phyloP scores from a whole-genome alignment of 2,888 invertebrate species.

The Lymantria dispar region DNA sequence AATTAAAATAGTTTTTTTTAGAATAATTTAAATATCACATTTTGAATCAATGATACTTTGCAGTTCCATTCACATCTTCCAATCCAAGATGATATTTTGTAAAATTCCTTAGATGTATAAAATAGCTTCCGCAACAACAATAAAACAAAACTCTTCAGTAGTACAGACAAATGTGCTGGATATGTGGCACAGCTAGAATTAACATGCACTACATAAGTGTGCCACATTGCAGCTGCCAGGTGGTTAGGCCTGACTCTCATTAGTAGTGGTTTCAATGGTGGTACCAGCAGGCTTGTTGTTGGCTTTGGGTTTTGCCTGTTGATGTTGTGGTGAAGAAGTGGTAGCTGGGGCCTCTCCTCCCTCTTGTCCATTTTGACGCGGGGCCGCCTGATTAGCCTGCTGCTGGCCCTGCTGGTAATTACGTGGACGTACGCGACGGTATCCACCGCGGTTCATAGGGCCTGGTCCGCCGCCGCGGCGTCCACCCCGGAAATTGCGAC shows the following conservation, averaged over 20 bases:
- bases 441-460: conserved; percentile 70
- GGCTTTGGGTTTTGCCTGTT: conserved; percentile 59
- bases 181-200: conserved; percentile 62
- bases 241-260: conserved; percentile 77
- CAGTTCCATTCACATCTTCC: conserved; percentile 58
- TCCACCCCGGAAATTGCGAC: conserved; percentile 88
- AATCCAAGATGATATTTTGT: conserved; percentile 36
- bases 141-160: conserved; percentile 62
- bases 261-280: conserved; percentile 72
- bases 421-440: conserved; percentile 67
- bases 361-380: conserved; percentile 60
- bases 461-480: conserved; percentile 77
- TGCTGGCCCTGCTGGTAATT: conserved; percentile 50
- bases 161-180: conserved; percentile 54
- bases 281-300: conserved; percentile 62
- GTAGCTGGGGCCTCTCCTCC: conserved; percentile 54
- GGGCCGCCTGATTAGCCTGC: conserved; percentile 29
- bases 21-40: conserved; percentile 76
- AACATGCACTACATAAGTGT: conserved; percentile 65
- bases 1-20: conserved; percentile 52
- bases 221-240: conserved; percentile 43
- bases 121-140: conserved; percentile 52
- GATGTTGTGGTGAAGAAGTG: conserved; percentile 45
- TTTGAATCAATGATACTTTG: conserved; percentile 73
- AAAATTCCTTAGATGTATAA: conserved; percentile 45